Evolutionary conservation across 2,113 vertebrate species (phyloP), one percentile per base, ranked within the genome.

Genomic region (Megaptera novaeangliae): DNA sequence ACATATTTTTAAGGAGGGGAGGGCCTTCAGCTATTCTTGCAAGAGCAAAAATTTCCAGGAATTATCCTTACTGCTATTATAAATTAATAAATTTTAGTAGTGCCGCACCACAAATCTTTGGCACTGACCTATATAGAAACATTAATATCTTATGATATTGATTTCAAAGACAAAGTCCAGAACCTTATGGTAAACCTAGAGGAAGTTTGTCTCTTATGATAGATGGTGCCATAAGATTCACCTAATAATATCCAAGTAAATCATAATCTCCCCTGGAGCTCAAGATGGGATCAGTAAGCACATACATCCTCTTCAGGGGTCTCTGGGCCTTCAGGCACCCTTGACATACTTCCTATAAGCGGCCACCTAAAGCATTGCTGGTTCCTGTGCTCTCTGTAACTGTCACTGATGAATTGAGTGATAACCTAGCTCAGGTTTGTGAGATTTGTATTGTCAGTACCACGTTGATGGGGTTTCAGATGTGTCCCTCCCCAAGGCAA

Each of bases 121-220:
- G 97, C 96, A 97, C 77, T 97, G 96, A 97, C 98, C 96, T 98
- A 95, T 97, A 95, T 80, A 94, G 95, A 97, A 97, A 95, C 96
- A 97, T 97, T 98, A 97, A 98, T 97, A 97, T 97, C 96, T 98
- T 93, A 98, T 97, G 97, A 92, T 97, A 98, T 98, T 98, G 96
- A 98, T 98, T 95, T 95, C 89, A 96, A 96, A 98, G 94, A 96
- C 87, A 68, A 94, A 96, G 95, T 95, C 96, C 97, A 97, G 94
- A 97, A 96, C 95, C 95, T 97, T 96, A 98, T 96, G 96, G 97
- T 98, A 97, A 97, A 94, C 91, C 97, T 81, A 64, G 94, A 93
- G 98, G 98, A 98, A 96, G 95, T 90, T 95, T 91, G 95, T 97
- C 92, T 96, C 84, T 96, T 27, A 29, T 96, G 95, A 97, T 86